These are phyloP conservation scores for Psix sp. DNA, from an alignment of 1,140 invertebrate genomes.

Conservation along the genomic window DNA sequence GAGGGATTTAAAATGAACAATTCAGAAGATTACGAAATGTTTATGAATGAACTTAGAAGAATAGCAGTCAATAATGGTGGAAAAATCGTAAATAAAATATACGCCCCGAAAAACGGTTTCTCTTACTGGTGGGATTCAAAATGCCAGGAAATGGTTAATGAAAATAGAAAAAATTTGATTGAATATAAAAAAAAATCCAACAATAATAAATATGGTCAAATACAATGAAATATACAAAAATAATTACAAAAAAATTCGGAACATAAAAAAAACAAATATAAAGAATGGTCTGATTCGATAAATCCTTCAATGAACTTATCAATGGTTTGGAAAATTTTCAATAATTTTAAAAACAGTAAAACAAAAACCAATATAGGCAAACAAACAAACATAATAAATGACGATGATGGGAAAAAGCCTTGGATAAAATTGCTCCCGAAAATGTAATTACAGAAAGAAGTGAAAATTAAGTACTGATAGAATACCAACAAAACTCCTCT, in stretches of 20 bases:
- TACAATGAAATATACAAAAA: constrained; percentile 4
- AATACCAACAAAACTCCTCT: neutral
- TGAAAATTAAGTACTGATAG: neutral
- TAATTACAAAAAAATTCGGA: neutral
- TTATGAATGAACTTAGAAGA: no score
- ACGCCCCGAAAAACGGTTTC: neutral
- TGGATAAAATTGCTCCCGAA: constrained; percentile 1
- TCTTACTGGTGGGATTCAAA: neutral
- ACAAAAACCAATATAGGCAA: neutral
- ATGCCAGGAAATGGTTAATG: neutral
- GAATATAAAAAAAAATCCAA: neutral
- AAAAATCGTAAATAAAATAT: no score
- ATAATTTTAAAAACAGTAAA: constrained; percentile 12
- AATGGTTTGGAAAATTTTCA: constrained; percentile 2
- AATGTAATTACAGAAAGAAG: neutral
- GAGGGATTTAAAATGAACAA: no score
- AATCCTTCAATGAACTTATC: neutral
- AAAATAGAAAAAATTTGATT: neutral
- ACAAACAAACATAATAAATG: neutral
- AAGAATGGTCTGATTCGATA: neutral
- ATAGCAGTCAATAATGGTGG: no score
- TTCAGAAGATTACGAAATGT: no score
- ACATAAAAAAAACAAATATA: neutral
- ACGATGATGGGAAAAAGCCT: neutral
- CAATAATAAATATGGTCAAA: neutral